Percentiles rank a stretch among this genome's conserved stretches.
phyloP scores from a whole-genome alignment of 2,888 invertebrate species.

The Miltochrista miniata region DNA sequence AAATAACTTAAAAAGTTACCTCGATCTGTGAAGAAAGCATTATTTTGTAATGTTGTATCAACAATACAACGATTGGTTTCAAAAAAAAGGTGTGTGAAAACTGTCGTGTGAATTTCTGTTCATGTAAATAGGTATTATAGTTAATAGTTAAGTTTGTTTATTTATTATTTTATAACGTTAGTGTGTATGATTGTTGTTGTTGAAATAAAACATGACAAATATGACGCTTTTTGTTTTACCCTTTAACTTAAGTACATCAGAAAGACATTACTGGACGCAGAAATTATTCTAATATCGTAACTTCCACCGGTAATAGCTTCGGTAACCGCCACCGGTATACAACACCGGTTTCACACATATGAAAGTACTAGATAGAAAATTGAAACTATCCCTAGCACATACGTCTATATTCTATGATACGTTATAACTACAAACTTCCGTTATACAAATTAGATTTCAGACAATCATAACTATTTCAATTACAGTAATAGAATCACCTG shows the following conservation, averaged over 20 bases:
- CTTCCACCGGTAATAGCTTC: slow-evolving; percentile 42
- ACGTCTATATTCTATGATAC: slow-evolving; percentile 7
- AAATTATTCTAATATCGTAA: slow-evolving; percentile 40
- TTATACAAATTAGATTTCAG: slow-evolving; percentile 13
- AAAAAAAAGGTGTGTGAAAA: slow-evolving; percentile 34
- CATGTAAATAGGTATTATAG: slow-evolving; percentile 68
- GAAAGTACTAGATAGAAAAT: slow-evolving; percentile 58
- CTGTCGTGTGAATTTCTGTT: slow-evolving; percentile 72
- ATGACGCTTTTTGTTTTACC: slow-evolving; percentile 20
- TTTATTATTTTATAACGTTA: slow-evolving; percentile 68
- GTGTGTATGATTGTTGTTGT: slow-evolving; percentile 60
- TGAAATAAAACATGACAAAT: slow-evolving; percentile 47
- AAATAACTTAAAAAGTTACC: slow-evolving; percentile 34
- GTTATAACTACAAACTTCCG: slow-evolving; percentile 24
- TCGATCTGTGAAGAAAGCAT: slow-evolving; percentile 17
- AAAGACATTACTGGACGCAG: slow-evolving; percentile 24
- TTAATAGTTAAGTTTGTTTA: slow-evolving; percentile 60
- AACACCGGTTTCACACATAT: slow-evolving; percentile 63
- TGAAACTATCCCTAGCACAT: slow-evolving; percentile 33
- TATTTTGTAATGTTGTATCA: slow-evolving; percentile 16
- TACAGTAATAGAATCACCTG: slow-evolving; percentile 6
- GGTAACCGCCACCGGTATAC: slow-evolving; percentile 54
- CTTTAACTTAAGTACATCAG: slow-evolving; percentile 1
- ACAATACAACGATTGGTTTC: slow-evolving; percentile 19
- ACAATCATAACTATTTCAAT: slow-evolving; percentile 9